Conservation (phyloP, 2,113 vertebrate genomes). For the Gnathonemus echidnorhynchus region DNA sequence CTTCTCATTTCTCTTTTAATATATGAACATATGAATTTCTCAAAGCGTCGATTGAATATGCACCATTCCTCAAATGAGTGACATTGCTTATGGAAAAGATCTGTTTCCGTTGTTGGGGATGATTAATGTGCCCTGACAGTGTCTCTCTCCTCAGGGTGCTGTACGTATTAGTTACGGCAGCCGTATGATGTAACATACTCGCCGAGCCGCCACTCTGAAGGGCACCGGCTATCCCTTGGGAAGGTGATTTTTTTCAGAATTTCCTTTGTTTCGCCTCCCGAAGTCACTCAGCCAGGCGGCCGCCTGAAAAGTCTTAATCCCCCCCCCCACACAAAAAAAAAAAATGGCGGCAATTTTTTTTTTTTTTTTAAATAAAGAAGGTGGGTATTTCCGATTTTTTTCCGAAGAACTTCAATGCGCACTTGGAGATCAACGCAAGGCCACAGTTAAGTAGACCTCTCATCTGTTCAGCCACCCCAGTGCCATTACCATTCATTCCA, state of each 20-base stretch:
- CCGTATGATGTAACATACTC: slow-evolving; percentile 6
- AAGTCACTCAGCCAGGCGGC: not conserved
- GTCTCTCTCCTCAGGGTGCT: slow-evolving; percentile 18
- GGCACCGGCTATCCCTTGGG: slow-evolving; percentile 2
- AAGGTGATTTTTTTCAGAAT: slow-evolving; percentile 19
- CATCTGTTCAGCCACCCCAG: slow-evolving; percentile 69
- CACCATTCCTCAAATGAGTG: slow-evolving; percentile 17
- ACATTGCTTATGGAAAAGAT: slow-evolving; percentile 18
- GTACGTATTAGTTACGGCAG: slow-evolving; percentile 20
- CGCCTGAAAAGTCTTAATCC: not conserved
- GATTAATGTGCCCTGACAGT: slow-evolving; percentile 15
- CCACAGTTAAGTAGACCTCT: slow-evolving; percentile 59
- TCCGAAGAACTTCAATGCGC: not conserved
- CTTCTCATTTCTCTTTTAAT: slow-evolving; percentile 10
- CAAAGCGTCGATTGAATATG: slow-evolving; percentile 16
- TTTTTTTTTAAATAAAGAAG: not conserved
- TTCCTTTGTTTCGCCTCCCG: slow-evolving; percentile 11
- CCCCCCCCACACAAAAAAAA: not conserved
- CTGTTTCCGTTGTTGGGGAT: slow-evolving; percentile 12
- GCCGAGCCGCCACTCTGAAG: not conserved
- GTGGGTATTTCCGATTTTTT: not conserved
- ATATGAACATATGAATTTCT: slow-evolving; percentile 10
- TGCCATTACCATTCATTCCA: slow-evolving; percentile 44
- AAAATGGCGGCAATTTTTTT: not conserved
- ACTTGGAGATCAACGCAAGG: slow-evolving; percentile 6